Evolutionary conservation across 2,113 vertebrate genomes (phyloP), one percentile per base, ranked within the genome.

Genomic region (Prionailurus bengalensis): DNA sequence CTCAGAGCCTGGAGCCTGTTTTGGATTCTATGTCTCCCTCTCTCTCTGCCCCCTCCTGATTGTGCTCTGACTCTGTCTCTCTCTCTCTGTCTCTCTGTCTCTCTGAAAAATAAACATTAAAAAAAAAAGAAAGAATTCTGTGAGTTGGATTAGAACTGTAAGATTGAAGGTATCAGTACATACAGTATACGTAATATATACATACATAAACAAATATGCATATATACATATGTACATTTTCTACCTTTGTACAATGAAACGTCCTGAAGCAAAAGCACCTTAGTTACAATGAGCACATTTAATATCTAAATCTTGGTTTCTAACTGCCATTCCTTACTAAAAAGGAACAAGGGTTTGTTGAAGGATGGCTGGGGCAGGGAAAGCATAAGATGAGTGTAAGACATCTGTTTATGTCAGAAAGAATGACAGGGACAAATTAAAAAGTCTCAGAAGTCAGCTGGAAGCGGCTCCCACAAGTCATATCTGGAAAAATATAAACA

Each of bases 221-320:
- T 23, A 9, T 11, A 11, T 9, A 17, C 23, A 25, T 2, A 10
- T 1, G 23, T 27, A 17, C 12, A 17, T 82, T 79, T 66, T 42
- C 33, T n/a, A 55, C 36, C 19, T 83, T 33, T 89, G 88, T 91
- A 45, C 12, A 48, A 48, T 17, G 3, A n/a, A 1, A 15, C 21
- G 7, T n/a, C 61, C 83, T 23, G 29, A 90, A 91, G 12, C 80
- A 97, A 71, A 76, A 53, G 63, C 42, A 68, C 7, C 71, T 58
- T 17, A 33, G 19, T 15, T 84, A 45, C 48, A 92, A 68, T 12
- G 21, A 68, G 21, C 14, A 48, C 55, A 36, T 15, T n/a, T 55
- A 84, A 29, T 63, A 63, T 58, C 80, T 68, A 93, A 25, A 79
- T 81, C 36, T 85, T 96, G 91, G 55, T 88, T 95, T 79, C 85